Evolutionary conservation across 2,888 invertebrate species (phyloP).

Genomic region (Torymus auratus): DNA sequence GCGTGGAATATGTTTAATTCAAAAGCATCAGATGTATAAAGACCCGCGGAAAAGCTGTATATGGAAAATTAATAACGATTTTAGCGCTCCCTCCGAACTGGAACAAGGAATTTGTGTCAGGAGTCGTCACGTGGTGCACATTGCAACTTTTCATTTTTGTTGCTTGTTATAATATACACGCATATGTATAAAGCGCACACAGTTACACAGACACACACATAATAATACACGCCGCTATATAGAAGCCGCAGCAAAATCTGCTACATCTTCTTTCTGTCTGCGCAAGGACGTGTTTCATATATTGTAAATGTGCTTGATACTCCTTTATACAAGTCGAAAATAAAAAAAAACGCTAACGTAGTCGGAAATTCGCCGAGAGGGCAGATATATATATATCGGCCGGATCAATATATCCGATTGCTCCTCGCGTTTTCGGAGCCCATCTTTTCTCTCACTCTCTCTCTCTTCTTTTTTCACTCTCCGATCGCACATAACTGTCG

Average conservation of each 20-base stretch:
- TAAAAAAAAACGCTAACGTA: constrained; percentile 1
- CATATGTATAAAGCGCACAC: no score
- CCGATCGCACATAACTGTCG: no score
- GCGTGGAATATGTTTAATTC: no score
- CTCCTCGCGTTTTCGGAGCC: constrained; percentile 23
- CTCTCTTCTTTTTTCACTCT: not conserved
- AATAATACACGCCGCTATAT: no score
- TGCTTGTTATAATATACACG: no score
- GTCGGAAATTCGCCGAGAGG: not conserved
- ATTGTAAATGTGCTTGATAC: not conserved
- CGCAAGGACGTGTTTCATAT: constrained; percentile 32
- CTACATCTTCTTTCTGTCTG: not conserved
- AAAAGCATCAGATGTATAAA: no score
- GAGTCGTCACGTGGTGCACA: not conserved
- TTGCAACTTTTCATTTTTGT: no score
- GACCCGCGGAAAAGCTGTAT: no score
- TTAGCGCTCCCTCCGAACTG: not conserved
- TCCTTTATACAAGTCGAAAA: not conserved
- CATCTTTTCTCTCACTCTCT: not conserved
- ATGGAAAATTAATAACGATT: no score
- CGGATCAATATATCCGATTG: not conserved
- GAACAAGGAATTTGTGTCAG: constrained; percentile 35
- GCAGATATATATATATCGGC: no score
- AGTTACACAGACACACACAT: no score
- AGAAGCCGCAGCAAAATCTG: not conserved